Evolutionary conservation across 2,797 vertebrate genomes (phyloP).

Genomic region (Harpagifer antarcticus): DNA sequence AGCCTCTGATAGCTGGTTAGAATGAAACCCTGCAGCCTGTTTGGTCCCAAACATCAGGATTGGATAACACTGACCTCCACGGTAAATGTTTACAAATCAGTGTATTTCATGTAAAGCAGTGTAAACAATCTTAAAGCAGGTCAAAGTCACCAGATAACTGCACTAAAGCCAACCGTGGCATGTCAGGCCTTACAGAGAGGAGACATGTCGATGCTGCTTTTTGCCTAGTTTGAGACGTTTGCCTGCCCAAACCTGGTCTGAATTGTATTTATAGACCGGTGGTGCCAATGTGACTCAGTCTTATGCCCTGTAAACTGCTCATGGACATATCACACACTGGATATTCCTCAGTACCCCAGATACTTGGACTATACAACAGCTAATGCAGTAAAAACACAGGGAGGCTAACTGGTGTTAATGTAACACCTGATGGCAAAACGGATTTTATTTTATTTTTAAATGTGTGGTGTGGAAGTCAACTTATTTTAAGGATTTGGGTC

Average conservation of each 20-base stretch:
- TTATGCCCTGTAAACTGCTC: conserved; percentile 37
- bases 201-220: conserved; percentile 55
- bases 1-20: conserved; percentile 10
- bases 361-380: conserved; percentile 23
- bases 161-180: conserved; percentile 62
- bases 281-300: conserved; percentile 68
- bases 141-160: conserved; percentile 47
- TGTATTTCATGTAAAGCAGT: conserved; percentile 50
- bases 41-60: conserved; percentile 25
- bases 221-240: conserved; percentile 48
- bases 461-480: conserved; percentile 39
- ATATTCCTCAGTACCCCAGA: conserved; percentile 28
- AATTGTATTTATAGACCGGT: conserved; percentile 57
- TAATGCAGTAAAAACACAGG: conserved; percentile 46
- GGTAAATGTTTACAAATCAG: conserved; percentile 69
- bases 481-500: conserved; percentile 44
- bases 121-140: conserved; percentile 59
- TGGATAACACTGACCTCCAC: conserved; percentile 39
- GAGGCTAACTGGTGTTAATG: conserved; percentile 10
- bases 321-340: conserved; percentile 26
- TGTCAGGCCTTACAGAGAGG: conserved; percentile 53
- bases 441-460: conserved; percentile 3
- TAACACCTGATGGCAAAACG: conserved; percentile 51
- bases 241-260: conserved; percentile 35
- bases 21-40: conserved; percentile 9